Evolutionary conservation across 2,888 invertebrate species (phyloP).

Genomic region (Drosophila meridionalis): DNA sequence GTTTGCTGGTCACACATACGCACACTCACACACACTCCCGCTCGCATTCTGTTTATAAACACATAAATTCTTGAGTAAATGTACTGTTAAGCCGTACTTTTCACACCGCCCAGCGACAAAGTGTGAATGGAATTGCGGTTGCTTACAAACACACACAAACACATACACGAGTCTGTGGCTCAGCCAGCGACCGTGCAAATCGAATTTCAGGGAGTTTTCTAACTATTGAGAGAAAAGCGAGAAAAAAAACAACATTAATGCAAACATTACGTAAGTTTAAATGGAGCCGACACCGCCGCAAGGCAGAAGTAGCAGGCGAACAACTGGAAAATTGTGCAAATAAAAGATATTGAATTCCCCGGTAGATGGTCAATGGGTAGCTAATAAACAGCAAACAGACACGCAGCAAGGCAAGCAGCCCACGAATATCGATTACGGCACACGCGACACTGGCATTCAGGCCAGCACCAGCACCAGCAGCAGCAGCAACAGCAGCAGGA

Average conservation of each 20-base stretch:
- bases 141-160: constrained; percentile 1
- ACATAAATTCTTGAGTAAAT: constrained; percentile 77
- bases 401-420: constrained; percentile 38
- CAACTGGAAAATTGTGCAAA: constrained; percentile 62
- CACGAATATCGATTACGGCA: constrained; percentile 67
- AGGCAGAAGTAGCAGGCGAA: background rate
- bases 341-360: constrained; percentile 72
- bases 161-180: constrained; percentile 26
- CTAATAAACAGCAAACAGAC: constrained; percentile 68
- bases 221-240: constrained; percentile 38
- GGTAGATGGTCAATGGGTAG: constrained; percentile 34
- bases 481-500: background rate
- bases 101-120: constrained; percentile 57
- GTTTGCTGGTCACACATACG: constrained; percentile 10
- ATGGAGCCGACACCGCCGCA: constrained; percentile 6
- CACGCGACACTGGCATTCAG: constrained; percentile 40
- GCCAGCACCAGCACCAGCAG: constrained; percentile 27
- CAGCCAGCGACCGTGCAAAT: constrained; percentile 12
- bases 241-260: constrained; percentile 27
- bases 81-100: constrained; percentile 78
- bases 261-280: constrained; percentile 58
- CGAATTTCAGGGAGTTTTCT: constrained; percentile 1
- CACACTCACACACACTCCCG: constrained; percentile 5
- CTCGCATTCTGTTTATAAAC: constrained; percentile 61
- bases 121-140: constrained; percentile 59